A percentile compares a stretch with the other conserved stretches of the same genome.
Conservation (phyloP, 2,888 invertebrate genomes). For the Neuroscelio doddi region DNA sequence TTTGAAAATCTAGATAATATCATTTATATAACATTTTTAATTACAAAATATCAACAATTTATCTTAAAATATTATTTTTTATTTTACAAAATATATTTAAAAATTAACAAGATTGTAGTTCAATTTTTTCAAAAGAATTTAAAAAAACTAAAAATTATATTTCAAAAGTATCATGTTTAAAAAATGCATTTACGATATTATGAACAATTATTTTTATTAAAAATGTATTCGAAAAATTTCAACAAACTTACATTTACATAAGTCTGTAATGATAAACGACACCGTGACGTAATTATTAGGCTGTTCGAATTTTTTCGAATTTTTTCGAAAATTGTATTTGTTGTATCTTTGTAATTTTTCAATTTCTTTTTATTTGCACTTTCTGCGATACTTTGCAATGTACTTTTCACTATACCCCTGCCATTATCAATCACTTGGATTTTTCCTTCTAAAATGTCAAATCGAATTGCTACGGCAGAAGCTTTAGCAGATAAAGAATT, state of each 20-base stretch:
- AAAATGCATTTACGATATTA: too few relatives aligned
- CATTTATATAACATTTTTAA: background rate
- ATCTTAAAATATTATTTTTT: slow-evolving; percentile 5
- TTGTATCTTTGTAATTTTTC: slow-evolving; percentile 7
- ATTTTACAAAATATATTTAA: background rate
- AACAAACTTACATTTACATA: slow-evolving; percentile 74
- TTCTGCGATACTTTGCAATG: slow-evolving; percentile 76
- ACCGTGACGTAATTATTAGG: slow-evolving; percentile 77
- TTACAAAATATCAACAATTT: too few relatives aligned
- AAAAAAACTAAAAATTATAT: too few relatives aligned
- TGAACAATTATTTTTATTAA: too few relatives aligned
- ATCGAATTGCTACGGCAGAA: slow-evolving; percentile 80
- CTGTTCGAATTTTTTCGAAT: slow-evolving; percentile 75
- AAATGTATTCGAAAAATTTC: too few relatives aligned
- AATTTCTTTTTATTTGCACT: background rate
- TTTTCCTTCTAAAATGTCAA: slow-evolving; percentile 76
- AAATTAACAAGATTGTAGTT: background rate
- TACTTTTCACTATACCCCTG: slow-evolving; percentile 75
- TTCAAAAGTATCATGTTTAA: too few relatives aligned
- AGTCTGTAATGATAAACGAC: slow-evolving; percentile 72
- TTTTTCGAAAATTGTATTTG: slow-evolving; percentile 53
- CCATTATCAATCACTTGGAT: slow-evolving; percentile 88
- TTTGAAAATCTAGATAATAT: slow-evolving; percentile 44
- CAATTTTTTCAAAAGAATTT: too few relatives aligned
- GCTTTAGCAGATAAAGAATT: slow-evolving; percentile 83